Conservation (phyloP, 2,888 invertebrate genomes). For the Perdita meconis region DNA sequence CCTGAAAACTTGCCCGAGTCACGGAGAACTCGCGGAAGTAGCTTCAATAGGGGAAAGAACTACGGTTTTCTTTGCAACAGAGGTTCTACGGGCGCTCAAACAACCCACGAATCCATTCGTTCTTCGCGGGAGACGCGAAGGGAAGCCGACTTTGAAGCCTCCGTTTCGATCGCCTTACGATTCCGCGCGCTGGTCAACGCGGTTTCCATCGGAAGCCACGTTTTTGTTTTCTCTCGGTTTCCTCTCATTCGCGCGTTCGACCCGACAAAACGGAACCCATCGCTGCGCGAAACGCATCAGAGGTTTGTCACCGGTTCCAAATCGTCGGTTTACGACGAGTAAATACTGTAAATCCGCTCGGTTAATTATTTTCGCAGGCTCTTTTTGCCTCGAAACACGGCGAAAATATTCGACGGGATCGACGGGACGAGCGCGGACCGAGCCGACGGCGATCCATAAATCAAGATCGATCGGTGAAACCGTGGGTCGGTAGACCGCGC, state of each 20-base stretch:
- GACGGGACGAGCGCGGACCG: not conserved
- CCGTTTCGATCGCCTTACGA: too few species aligned
- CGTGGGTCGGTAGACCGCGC: constrained; percentile 17
- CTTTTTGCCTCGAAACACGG: not conserved
- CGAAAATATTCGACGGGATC: not conserved
- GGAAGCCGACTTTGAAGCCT: not conserved
- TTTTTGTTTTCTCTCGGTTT: too few species aligned
- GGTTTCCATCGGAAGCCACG: too few species aligned
- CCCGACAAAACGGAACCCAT: too few species aligned
- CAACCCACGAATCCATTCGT: not conserved
- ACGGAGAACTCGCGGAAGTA: not conserved
- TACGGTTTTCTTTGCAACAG: not conserved
- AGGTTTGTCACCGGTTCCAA: too few species aligned
- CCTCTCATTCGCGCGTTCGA: too few species aligned
- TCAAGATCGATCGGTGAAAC: constrained; percentile 41
- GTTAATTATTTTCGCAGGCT: too few species aligned
- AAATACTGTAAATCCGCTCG: too few species aligned
- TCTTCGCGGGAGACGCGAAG: not conserved
- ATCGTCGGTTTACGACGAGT: too few species aligned
- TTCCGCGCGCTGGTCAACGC: too few species aligned
- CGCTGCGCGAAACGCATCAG: too few species aligned
- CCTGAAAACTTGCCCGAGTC: not conserved
- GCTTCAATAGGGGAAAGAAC: not conserved
- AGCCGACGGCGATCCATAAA: constrained; percentile 32
- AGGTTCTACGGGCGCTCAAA: not conserved